Evolutionary conservation across 2,888 invertebrate genomes (phyloP), one percentile per base, ranked within the genome.

Genomic region (Tetanocera ferruginea): DNA sequence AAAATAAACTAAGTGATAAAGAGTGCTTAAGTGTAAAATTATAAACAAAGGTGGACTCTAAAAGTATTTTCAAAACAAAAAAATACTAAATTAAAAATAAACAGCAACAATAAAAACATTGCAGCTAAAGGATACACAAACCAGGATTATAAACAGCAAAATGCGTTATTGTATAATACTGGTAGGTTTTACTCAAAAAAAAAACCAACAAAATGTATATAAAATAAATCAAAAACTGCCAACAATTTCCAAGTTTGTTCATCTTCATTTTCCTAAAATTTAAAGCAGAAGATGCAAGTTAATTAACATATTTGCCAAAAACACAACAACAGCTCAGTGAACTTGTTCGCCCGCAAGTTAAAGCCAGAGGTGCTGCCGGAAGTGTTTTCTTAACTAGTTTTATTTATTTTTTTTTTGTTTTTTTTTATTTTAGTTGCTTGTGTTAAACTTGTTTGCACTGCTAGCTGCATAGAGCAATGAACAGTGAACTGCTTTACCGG

Each of bases 391-490:
- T 34, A n/a, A 19, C 19, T 17, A 28, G 64, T 31, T 64, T 31
- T 64, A n/a, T n/a, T n/a, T n/a, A n/a, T 64, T 17, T 34, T 64
- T 31, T 34, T 31, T 28, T 6, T 64, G 34, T 31, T 25, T 28
- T 60, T 28, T 6, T 64, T 17, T 31, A 11, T 28, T 60, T 28
- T 28, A 25, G 11, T 9, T 60, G 28, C 31, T 37, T 43, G 23
- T 23, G 43, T 23, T 0, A 67, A 67, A 67, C 69, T 51, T 17
- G 69, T 25, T 49, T n/a, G 34, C 14, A 64, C 34, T 14, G 64
- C 60, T 62, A 9, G 28, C 6, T 23, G 34, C 69, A 51, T 28
- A 19, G 69, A 69, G 51, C 69, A 69, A 23, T 69, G 69, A 69
- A 69, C 69, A 51, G 43, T 19, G 31, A 28, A n/a, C 28, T 28